Base-by-base conservation (phyloP, 2,888 invertebrate genomes). In the Cephus spinipes region DNA sequence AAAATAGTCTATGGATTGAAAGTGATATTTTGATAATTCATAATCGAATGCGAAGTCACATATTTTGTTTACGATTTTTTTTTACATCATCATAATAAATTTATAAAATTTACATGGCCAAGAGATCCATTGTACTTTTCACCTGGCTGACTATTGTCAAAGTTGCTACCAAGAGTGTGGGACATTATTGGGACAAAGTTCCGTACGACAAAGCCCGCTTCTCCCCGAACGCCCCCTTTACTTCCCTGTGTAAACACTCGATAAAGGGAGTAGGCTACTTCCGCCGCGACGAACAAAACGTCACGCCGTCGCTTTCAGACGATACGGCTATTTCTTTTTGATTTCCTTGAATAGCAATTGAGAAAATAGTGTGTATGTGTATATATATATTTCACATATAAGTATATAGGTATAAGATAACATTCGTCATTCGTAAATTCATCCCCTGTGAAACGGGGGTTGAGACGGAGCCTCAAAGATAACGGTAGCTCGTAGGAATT, bases 401-500 rank as follows among this genome's bases (percentile, higher is more conserved):
- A 6, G 40, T 15, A 23, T 55, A 23, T 55, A 23, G 40, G 23
- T 23, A 23, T 40, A 40, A 9, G 40, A 55, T 55, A 55, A 23
- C 15, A 55, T 55, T 23, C 23, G 40, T 55, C 40, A 55, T 55
- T 55, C 23, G 23, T 23, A 55, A 15, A 55, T 55, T 55, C 23
- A 55, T 55, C 23, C 40, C 23, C 23, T 9, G 40, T 55, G 40
- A 23, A 23, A 55, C 9, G 40, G 23, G 9, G 40, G 23, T 55
- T 55, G 40, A 55, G 23, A 55, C 9, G 40, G 40, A 55, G 40
- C 23, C 40, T 23, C 12, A 15, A 15, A 32, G 31, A 71, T 71
- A 71, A 71, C 71, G 71, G 32, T 31, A 69, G 75, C 69, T 78
- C 78, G 78, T 78, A 78, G 68, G 78, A 78, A 78, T 78, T 78